Base-by-base conservation (phyloP, 2,888 invertebrate species). In the Drosophila heteroneura region DNA sequence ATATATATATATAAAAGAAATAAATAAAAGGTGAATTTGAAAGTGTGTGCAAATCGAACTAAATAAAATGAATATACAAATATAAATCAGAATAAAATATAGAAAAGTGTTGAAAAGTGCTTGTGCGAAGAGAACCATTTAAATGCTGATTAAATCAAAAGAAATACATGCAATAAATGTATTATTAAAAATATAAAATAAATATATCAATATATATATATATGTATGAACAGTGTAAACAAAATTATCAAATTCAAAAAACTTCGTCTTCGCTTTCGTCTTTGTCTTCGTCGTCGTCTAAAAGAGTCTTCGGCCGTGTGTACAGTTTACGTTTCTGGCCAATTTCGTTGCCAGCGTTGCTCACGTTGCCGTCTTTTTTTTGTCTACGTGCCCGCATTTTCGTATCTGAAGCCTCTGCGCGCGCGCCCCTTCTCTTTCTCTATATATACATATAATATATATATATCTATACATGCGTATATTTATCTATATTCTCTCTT, bases 341-440 rank as follows among this genome's bases (percentile, higher is more conserved):
- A 72, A 70, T 67, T 80, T 74, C 65, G 76, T 70, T 68, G 81
- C 71, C 71, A 71, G 60, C 63, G 70, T 44, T 73, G 60, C 67
- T 61, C 54, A 66, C 54, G 74, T 70, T 70, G 68, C 52, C 61
- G 70, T 30, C 26, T 47, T 47, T 68, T 67, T 65, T 70, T 81
- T 89, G 83, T 69, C 81, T 83, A 90, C 89, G 85, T 83, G 83
- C 80, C 74, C 82, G 60, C 30, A 64, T 58, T 54, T 58, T 63
- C 59, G 49, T 59, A 56, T 28, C 51, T 53, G 28, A 41, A 54
- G 63, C 70, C 73, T 68, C 68, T 73, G 76, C 58, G 73, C 65
- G 76, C 74, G 74, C 67, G 69, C 70, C 60, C 64, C 57, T 52
- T 56, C 56, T 65, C 44, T 16, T 6, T 49, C 33, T 32, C n/a